These are phyloP conservation scores for Alosa alosa DNA, from an alignment of 2,113 vertebrate species.

Conservation along the genomic window DNA sequence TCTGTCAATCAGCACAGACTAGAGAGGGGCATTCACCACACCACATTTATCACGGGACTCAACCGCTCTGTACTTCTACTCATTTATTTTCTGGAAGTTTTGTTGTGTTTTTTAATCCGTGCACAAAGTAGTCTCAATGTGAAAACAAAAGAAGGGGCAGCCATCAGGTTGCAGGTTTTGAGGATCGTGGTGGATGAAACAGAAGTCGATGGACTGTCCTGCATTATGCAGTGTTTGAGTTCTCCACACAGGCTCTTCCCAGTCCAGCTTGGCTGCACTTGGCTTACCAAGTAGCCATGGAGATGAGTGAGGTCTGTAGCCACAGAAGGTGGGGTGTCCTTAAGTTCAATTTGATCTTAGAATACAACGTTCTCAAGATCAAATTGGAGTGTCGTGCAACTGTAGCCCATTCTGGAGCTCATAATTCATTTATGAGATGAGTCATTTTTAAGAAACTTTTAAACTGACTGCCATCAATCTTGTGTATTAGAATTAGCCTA, in stretches of 20 bases:
- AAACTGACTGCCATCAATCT: not conserved
- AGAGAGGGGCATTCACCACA: not conserved
- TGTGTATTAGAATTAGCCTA: not conserved
- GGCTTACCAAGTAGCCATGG: conserved; percentile 31
- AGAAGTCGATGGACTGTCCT: conserved; percentile 22
- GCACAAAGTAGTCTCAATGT: not conserved
- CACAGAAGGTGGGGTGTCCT: not conserved
- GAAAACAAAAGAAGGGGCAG: not conserved
- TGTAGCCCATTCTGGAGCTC: not conserved
- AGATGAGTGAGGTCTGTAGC: conserved; percentile 16
- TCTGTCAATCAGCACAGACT: not conserved
- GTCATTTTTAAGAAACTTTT: not conserved
- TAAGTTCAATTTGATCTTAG: not conserved
- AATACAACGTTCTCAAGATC: not conserved
- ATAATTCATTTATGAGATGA: not conserved
- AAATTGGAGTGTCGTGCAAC: not conserved
- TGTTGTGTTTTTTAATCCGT: not conserved
- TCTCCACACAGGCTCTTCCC: conserved; percentile 19
- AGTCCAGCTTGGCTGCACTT: conserved; percentile 14
- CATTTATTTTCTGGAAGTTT: not conserved
- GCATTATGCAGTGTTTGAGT: conserved; percentile 44
- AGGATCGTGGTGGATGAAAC: conserved; percentile 36
- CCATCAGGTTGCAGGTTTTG: conserved; percentile 12
- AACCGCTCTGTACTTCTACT: not conserved
- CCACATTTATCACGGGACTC: not conserved